phyloP scores from a whole-genome alignment of 2,113 vertebrate species.

The Plectropomus leopardus region DNA sequence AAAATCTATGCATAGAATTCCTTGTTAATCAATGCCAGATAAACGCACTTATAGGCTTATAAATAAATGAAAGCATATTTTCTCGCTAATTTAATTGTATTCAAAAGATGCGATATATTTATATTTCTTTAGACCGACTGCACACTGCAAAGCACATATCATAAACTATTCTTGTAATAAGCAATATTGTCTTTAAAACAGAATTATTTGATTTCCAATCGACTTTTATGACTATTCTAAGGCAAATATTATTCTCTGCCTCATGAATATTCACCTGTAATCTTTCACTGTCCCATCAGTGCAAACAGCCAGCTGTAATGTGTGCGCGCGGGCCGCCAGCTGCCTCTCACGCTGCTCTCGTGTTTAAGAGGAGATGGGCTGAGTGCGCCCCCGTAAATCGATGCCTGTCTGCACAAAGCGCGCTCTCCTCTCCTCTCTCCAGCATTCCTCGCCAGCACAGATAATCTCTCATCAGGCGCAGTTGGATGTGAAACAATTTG shows the following conservation, averaged over 20 bases:
- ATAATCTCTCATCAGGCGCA: constrained; percentile 93
- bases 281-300: constrained; percentile 5
- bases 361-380: constrained; percentile 79
- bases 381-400: constrained; percentile 88
- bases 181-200: background rate
- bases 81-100: background rate
- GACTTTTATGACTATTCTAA: background rate
- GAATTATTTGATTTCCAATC: background rate
- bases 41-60: background rate
- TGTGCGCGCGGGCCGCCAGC: background rate
- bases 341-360: constrained; percentile 18
- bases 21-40: background rate
- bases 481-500: constrained; percentile 97
- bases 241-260: background rate
- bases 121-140: background rate
- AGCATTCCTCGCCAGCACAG: constrained; percentile 86
- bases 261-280: constrained; percentile 22
- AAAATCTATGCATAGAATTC: background rate
- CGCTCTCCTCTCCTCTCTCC: constrained; percentile 34
- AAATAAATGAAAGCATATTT: background rate
- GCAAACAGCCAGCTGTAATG: constrained; percentile 7
- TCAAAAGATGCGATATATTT: background rate
- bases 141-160: background rate
- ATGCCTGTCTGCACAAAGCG: constrained; percentile 87
- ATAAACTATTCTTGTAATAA: background rate